Base-by-base conservation (phyloP, 2,797 vertebrate species). In the Acrossocheilus wenchowensis region DNA sequence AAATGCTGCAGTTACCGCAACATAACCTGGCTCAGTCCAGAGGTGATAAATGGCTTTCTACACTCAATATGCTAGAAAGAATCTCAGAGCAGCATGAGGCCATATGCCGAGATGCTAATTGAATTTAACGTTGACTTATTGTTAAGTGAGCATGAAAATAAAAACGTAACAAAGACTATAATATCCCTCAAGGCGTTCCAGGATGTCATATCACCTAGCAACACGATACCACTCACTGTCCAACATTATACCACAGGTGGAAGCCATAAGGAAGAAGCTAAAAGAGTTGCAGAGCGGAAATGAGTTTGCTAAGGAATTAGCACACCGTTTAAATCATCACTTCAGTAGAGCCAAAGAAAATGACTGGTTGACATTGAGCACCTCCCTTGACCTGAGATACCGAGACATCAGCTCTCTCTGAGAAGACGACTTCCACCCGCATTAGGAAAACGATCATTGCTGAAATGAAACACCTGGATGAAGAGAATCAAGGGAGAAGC, bases 371-470 rank as follows among this genome's bases (percentile, higher is more conserved):
- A 83, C 26, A 19, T 3, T 72, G 19, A 88, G 83, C 52, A 83
- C 83, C 39, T 17, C 26, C 5, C 80, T 87, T 62, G 89, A 90
- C 39, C 45, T 79, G 72, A 79, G 89, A 88, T 81, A 82, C 62
- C 21, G 79, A 69, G 43, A 87, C 19, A 5, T 52, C 2, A n/a
- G 36, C 48, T n/a, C n/a, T 82, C 6, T 52, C 26, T 10, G 45
- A 83, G 5, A 21, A 45, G 11, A 6, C 0, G 6, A 23, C 14
- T 43, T 21, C 30, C 19, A 23, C 10, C 11, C 48, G 1, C 5
- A 57, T 21, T 10, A 41, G 43, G 69, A 10, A 14, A 19, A 39
- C 15, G 3, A 43, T 88, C 5, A 30, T 34, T 14, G 26, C 1
- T 1, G 45, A 74, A 71, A 66, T 87, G 50, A 79, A 69, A 30